Evolutionary conservation across 64 coral and sea anemone genomes (phyloP).

Genomic region (Platygyra sinensis): DNA sequence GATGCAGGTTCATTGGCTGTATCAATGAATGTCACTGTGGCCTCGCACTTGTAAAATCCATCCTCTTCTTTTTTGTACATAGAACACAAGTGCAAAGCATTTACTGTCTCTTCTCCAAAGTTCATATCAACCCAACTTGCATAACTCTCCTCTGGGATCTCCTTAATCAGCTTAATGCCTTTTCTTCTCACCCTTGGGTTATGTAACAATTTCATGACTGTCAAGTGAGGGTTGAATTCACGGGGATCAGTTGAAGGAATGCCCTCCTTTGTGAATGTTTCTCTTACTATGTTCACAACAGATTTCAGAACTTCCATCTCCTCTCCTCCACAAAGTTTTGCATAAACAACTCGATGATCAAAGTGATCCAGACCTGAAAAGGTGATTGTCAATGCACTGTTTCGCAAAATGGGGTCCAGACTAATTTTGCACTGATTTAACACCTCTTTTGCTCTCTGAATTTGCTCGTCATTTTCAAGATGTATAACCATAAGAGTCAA

Average conservation of each 20-base stretch:
- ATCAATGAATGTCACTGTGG: conserved; percentile 26
- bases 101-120: conserved; percentile 77
- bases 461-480: too few species aligned
- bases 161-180: too few species aligned
- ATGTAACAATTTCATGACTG: conserved; percentile 91
- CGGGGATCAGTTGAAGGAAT: conserved; percentile 72
- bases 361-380: conserved; percentile 86
- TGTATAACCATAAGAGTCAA: conserved; percentile 91
- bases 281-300: too few species aligned
- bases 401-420: conserved; percentile 35
- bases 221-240: conserved; percentile 82
- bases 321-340: conserved; percentile 65
- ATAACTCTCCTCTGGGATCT: too few species aligned
- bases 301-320: conserved; percentile 52
- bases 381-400: conserved; percentile 41
- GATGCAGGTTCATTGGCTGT: neutral
- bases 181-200: too few species aligned
- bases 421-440: conserved; percentile 52
- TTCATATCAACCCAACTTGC: too few species aligned
- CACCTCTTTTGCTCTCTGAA: too few species aligned
- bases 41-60: conserved; percentile 86
- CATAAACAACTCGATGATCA: conserved; percentile 86
- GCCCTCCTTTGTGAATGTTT: conserved; percentile 68
- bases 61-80: conserved; percentile 81
- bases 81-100: conserved; percentile 77